Evolutionary conservation across 2,888 invertebrate genomes (phyloP), one percentile per base, ranked within the genome.

Genomic region (Rapana venosa): DNA sequence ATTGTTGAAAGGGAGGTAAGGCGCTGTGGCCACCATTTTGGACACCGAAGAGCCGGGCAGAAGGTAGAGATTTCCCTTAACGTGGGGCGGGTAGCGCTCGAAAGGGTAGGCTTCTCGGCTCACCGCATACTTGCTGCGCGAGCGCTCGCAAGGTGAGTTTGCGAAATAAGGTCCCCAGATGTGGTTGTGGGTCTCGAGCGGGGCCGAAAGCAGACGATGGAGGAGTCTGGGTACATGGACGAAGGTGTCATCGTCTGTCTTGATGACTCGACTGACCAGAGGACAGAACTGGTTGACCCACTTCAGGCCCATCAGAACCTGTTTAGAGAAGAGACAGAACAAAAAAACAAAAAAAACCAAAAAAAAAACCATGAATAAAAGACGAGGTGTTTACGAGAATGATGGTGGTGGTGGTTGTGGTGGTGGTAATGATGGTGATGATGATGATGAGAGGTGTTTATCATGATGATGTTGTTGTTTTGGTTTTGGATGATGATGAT

Each of bases 141-240:
- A 22, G 26, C 66, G 66, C 66, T 6, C 13, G 66, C 66, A 66
- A 26, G 66, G 66, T 2, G 26, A 17, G 4, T 17, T 22, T 17
- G 4, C 2, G 66, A 66, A 66, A 26, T 6, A 13, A 4, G 26
- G 66, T 66, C 66, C 66, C 66, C 66, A 66, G 66, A 66, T 66
- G 20, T 17, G 17, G 6, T 66, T 2, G 5, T 13, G 1, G 26
- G 13, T 66, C 1, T 2, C 13, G 17, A 8, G 4, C 4, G 47
- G 47, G 8, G 47, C 47, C 4, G 47, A 47, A 5, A 47, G 13
- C 6, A 92, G 32, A 32, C 86, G 90, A n/a, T 81, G 58, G n/a
- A 91, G 26, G 20, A 93, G n/a, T 20, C 83, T 35, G n/a, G 98
- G 95, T 95, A 95, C 91, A 87, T 96, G 94, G 36, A 95, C 93